phyloP scores from a whole-genome alignment of 2,113 vertebrate genomes.

The Pteronura brasiliensis region DNA sequence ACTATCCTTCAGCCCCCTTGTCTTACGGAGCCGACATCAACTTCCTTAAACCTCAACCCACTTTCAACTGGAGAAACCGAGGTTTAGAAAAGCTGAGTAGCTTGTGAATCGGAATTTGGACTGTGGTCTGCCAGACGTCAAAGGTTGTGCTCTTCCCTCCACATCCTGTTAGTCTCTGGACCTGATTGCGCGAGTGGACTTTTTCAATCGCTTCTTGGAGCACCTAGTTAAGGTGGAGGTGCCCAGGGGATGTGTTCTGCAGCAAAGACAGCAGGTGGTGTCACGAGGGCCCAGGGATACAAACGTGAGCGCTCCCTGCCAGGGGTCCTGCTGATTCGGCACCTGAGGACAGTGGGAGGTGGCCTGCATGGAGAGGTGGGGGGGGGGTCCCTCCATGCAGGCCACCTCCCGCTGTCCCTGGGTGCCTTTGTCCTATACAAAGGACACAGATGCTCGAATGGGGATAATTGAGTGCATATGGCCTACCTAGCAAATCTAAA shows the following conservation, averaged over 20 bases:
- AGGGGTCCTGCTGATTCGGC: background rate
- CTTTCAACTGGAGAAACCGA: background rate
- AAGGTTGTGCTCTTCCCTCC: background rate
- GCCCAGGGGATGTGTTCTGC: background rate
- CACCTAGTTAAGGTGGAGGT: background rate
- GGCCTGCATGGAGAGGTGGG: rapidly evolving
- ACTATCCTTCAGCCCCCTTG: rapidly evolving
- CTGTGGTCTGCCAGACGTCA: background rate
- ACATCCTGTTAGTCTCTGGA: background rate
- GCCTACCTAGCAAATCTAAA: constrained; percentile 16
- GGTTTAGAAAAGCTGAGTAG: background rate
- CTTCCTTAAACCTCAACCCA: background rate
- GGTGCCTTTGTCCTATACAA: background rate
- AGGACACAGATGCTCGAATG: background rate
- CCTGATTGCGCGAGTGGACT: rapidly evolving
- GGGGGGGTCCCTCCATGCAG: background rate
- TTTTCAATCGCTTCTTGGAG: background rate
- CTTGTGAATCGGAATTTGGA: background rate
- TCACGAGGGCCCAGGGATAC: rapidly evolving
- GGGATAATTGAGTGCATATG: constrained; percentile 64
- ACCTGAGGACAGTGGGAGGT: background rate
- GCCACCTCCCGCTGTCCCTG: too few relatives aligned
- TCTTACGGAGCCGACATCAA: background rate
- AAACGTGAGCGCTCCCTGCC: background rate
- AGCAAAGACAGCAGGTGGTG: rapidly evolving